Percentiles rank a stretch among this genome's conserved stretches.
phyloP scores from a whole-genome alignment of 2,888 invertebrate genomes.

The Drosophila paramelanica region DNA sequence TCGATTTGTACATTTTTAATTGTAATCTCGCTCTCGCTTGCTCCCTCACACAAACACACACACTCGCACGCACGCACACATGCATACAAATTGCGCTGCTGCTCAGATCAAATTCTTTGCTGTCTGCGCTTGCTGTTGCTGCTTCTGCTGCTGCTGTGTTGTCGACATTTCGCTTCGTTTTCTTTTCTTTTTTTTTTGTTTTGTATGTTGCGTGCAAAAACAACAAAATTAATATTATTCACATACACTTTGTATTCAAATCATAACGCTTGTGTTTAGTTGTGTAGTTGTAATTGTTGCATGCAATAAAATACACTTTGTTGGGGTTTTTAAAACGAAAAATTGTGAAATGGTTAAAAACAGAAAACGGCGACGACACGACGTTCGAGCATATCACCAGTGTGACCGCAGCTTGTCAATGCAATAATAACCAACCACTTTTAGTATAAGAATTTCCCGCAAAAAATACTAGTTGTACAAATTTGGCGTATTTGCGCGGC shows the following conservation, averaged over 20 bases:
- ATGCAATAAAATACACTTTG: conserved; percentile 65
- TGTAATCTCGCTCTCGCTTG: conserved; percentile 62
- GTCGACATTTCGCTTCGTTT: conserved; percentile 63
- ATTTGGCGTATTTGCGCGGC: background rate
- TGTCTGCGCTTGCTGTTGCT: conserved; percentile 51
- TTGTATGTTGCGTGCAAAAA: conserved; percentile 39
- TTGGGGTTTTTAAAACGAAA: conserved; percentile 66
- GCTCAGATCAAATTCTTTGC: conserved; percentile 76
- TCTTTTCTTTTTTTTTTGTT: conserved; percentile 49
- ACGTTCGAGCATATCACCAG: conserved; percentile 53
- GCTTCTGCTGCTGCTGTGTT: conserved; percentile 62
- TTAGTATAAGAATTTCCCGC: conserved; percentile 18
- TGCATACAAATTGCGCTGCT: conserved; percentile 61
- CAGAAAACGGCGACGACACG: conserved; percentile 60
- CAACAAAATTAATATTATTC: conserved; percentile 35
- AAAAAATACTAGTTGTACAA: conserved; percentile 18
- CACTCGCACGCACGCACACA: conserved; percentile 35
- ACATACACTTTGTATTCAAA: conserved; percentile 64
- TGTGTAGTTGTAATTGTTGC: conserved; percentile 46
- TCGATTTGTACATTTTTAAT: conserved; percentile 64
- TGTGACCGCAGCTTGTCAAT: conserved; percentile 38
- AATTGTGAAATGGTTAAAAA: conserved; percentile 62
- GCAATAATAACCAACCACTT: conserved; percentile 21
- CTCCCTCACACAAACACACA: conserved; percentile 27
- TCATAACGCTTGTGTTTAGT: conserved; percentile 55